A percentile compares a stretch with the other conserved stretches of the same genome.
phyloP scores from a whole-genome alignment of 2,113 vertebrate genomes.

The Calyptommatus sinebrachiatus region DNA sequence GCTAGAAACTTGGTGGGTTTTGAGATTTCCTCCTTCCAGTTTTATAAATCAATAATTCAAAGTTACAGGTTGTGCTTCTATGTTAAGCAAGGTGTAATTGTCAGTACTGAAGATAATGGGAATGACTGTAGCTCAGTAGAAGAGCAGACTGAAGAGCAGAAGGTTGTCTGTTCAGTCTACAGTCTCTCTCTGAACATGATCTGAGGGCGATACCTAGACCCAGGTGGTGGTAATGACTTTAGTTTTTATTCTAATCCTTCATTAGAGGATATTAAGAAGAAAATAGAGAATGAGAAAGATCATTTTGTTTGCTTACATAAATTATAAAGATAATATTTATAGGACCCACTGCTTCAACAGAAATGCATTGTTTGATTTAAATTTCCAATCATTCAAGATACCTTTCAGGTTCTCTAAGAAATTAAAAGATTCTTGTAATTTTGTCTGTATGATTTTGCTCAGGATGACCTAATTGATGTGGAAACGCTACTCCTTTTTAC shows the following conservation, averaged over 20 bases:
- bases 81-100: background rate
- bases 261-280: background rate
- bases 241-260: background rate
- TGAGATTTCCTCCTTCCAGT: background rate
- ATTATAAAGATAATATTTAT: conserved; percentile 1
- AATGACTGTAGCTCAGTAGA: too few relatives aligned
- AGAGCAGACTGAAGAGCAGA: too few relatives aligned
- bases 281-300: background rate
- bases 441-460: background rate
- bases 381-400: background rate
- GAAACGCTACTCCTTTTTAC: background rate
- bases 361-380: background rate
- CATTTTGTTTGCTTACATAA: background rate
- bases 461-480: background rate
- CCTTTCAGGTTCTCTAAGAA: background rate
- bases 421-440: background rate
- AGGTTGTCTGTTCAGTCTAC: too few relatives aligned
- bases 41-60: background rate
- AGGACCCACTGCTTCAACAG: background rate
- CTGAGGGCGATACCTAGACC: too few relatives aligned
- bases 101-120: background rate
- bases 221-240: too few relatives aligned
- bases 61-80: background rate
- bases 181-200: too few relatives aligned
- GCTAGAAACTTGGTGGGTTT: background rate